Percentiles rank a stretch among this genome's conserved stretches.
phyloP scores from a whole-genome alignment of 2,888 invertebrate genomes.

The Ennomos quercinarius region DNA sequence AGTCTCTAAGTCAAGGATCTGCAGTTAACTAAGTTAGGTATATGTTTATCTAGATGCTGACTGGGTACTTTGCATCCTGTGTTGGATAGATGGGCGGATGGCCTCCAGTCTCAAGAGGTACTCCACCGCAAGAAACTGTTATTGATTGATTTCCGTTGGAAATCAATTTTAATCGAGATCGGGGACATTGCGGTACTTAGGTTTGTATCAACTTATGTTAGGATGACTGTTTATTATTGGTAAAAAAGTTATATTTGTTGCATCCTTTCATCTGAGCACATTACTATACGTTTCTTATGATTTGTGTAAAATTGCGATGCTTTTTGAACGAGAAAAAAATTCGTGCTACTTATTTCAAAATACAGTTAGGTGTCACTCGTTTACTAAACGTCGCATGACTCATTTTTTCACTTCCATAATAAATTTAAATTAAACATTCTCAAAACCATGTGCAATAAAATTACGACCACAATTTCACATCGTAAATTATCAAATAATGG shows the following conservation, averaged over 20 bases:
- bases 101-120: slow-evolving; percentile 22
- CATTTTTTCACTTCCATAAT: too few species aligned
- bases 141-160: slow-evolving; percentile 36
- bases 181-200: slow-evolving; percentile 18
- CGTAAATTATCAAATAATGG: slow-evolving; percentile 54
- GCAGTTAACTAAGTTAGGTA: slow-evolving; percentile 5
- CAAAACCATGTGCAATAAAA: not conserved
- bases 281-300: too few species aligned
- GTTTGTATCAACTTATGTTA: slow-evolving; percentile 5
- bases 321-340: too few species aligned
- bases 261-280: too few species aligned
- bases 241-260: too few species aligned
- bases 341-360: too few species aligned
- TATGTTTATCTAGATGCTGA: slow-evolving; percentile 8
- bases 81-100: slow-evolving; percentile 13
- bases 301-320: too few species aligned
- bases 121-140: slow-evolving; percentile 29
- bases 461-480: slow-evolving; percentile 37
- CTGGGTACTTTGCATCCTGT: slow-evolving; percentile 32
- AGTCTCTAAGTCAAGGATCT: not conserved
- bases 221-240: too few species aligned
- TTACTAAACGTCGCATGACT: too few species aligned
- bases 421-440: too few species aligned
- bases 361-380: too few species aligned
- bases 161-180: slow-evolving; percentile 28